Conservation (phyloP, 1,140 invertebrate genomes). For the Drosophila kurseongensis region DNA sequence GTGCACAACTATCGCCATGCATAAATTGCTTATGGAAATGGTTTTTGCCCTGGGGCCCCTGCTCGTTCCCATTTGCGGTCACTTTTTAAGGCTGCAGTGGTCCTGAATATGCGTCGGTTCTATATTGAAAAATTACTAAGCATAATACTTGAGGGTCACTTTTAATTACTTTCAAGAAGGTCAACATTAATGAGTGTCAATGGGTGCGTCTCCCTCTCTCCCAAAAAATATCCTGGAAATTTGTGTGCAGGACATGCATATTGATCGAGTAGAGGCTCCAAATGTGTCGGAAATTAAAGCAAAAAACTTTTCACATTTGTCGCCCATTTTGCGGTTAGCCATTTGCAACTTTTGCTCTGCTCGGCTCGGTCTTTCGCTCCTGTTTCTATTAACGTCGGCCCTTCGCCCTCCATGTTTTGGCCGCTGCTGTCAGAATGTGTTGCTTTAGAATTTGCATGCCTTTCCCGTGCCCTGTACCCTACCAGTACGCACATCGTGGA, state of each 20-base stretch:
- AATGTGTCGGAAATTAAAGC: conserved; percentile 69
- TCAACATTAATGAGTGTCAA: conserved; percentile 79
- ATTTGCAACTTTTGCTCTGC: conserved; percentile 49
- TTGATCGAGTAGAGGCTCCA: conserved; percentile 53
- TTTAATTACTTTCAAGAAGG: conserved; percentile 84
- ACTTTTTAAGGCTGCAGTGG: conserved; percentile 20
- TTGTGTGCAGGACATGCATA: conserved; percentile 28
- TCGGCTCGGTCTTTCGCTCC: not conserved
- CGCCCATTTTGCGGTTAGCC: conserved; percentile 68
- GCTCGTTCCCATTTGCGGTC: conserved; percentile 2
- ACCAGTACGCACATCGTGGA: not conserved
- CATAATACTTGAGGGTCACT: conserved; percentile 78
- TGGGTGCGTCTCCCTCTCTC: conserved; percentile 6
- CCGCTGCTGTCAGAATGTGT: conserved; percentile 24
- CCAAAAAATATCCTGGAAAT: not conserved
- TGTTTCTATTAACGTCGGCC: conserved; percentile 10
- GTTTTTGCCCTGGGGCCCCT: conserved; percentile 14
- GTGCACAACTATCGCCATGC: conserved; percentile 49
- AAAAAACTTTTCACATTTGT: conserved; percentile 84
- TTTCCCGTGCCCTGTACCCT: not conserved
- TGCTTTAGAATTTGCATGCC: conserved; percentile 64
- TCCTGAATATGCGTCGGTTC: conserved; percentile 1
- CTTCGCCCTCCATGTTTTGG: not conserved
- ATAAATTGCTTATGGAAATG: conserved; percentile 62
- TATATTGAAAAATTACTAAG: conserved; percentile 74